These are phyloP conservation scores for Pseudomyrmex dendroicus DNA, from an alignment of 1,140 invertebrate genomes.

Conservation along the genomic window DNA sequence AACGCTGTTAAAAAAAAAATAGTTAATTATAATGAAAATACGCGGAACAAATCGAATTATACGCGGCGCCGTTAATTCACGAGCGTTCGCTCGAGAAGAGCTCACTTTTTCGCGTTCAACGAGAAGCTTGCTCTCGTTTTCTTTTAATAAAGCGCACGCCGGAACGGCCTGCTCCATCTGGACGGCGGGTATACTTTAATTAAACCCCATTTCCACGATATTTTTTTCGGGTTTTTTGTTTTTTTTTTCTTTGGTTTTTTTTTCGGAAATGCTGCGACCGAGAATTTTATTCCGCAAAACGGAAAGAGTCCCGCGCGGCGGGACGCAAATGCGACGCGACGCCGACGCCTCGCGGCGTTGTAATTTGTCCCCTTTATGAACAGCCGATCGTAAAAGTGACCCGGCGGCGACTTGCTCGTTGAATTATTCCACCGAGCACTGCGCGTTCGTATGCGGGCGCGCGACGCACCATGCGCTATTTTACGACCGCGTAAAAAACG, in stretches of 20 bases:
- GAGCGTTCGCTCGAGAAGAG: slow-evolving; percentile 27
- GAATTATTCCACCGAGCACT: slow-evolving; percentile 52
- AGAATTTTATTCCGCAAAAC: slow-evolving; percentile 43
- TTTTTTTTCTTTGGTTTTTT: neutral
- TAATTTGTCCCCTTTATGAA: slow-evolving; percentile 63
- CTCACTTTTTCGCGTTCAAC: slow-evolving; percentile 11
- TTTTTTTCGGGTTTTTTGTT: slow-evolving; percentile 35
- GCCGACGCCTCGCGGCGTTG: slow-evolving; percentile 45
- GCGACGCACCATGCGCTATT: slow-evolving; percentile 12
- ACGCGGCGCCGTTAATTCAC: slow-evolving; percentile 12
- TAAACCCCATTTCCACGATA: slow-evolving; percentile 67
- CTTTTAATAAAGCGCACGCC: slow-evolving; percentile 48
- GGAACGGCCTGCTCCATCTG: slow-evolving; percentile 50
- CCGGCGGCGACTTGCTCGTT: slow-evolving; percentile 6
- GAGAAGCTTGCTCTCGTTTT: slow-evolving; percentile 21
- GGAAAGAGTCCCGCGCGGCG: slow-evolving; percentile 1
- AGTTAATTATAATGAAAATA: neutral
- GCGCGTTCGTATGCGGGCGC: neutral
- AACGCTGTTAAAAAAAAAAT: neutral
- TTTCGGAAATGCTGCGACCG: slow-evolving; percentile 27
- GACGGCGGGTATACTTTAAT: slow-evolving; percentile 67
- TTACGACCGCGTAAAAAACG: slow-evolving; percentile 63
- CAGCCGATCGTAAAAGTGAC: slow-evolving; percentile 64
- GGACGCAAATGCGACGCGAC: neutral
- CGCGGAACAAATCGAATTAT: slow-evolving; percentile 37